Conservation (phyloP, 2,888 invertebrate species). For the Erpobdella octoculata region DNA sequence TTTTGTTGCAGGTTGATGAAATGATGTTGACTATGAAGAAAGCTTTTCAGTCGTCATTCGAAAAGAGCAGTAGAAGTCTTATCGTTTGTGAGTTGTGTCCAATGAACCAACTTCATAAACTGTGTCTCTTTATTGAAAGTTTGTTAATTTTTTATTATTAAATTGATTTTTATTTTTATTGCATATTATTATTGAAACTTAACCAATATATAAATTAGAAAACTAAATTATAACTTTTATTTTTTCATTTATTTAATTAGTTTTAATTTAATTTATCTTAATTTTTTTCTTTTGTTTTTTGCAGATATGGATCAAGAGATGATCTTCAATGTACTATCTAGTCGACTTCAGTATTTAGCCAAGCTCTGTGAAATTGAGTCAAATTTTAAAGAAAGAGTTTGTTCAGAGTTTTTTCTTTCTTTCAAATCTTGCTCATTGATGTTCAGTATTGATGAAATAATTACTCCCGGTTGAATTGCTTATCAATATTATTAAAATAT, state of each 20-base stretch:
- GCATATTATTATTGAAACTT: not conserved
- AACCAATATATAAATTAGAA: not conserved
- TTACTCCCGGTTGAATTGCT: too few species aligned
- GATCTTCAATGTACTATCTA: not conserved
- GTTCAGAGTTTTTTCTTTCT: too few species aligned
- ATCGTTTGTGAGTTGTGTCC: conserved; percentile 85
- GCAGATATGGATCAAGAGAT: not conserved
- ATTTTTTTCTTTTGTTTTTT: not conserved
- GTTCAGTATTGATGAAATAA: too few species aligned
- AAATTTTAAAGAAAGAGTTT: not conserved
- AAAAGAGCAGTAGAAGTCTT: conserved; percentile 49
- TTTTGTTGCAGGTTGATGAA: conserved; percentile 55
- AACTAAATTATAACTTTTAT: not conserved
- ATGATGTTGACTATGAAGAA: conserved; percentile 62
- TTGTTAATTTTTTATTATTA: conserved; percentile 13
- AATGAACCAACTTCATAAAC: conserved; percentile 84
- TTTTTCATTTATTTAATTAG: not conserved
- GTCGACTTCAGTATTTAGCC: not conserved
- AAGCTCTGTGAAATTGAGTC: not conserved
- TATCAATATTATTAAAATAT: too few species aligned
- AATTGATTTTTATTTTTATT: not conserved
- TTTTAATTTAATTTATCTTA: not conserved
- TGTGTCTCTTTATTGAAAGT: conserved; percentile 59
- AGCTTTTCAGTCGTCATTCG: conserved; percentile 57
- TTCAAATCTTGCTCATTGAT: too few species aligned